Evolutionary conservation across 2,888 invertebrate species (phyloP).

Genomic region (Synergus gifuensis): DNA sequence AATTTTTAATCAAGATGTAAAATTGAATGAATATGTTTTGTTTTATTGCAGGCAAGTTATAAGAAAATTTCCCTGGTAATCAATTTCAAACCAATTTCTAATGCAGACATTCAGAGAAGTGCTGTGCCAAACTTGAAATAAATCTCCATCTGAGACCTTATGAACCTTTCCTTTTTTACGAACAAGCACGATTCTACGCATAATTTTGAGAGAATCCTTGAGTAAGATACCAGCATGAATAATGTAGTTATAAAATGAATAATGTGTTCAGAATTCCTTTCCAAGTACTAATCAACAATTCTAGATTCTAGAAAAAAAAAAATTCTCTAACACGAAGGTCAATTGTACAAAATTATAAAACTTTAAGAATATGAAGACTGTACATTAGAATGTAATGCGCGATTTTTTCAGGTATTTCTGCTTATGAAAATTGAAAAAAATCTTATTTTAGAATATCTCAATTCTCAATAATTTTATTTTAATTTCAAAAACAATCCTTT

Average conservation of each 20-base stretch:
- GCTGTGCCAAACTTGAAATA: background rate
- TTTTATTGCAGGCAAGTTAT: too few species aligned
- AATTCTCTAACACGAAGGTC: slow-evolving; percentile 29
- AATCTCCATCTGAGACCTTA: background rate
- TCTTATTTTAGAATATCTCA: too few species aligned
- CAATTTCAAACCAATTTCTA: too few species aligned
- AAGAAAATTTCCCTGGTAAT: too few species aligned
- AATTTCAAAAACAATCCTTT: too few species aligned
- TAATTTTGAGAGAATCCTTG: slow-evolving; percentile 22
- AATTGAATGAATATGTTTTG: too few species aligned
- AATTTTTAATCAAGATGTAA: too few species aligned
- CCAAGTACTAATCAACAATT: slow-evolving; percentile 37
- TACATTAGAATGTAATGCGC: too few species aligned
- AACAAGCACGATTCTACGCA: background rate
- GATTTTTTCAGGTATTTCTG: too few species aligned
- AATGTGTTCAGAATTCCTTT: slow-evolving; percentile 32
- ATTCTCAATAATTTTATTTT: too few species aligned
- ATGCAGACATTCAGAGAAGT: background rate
- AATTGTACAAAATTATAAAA: background rate
- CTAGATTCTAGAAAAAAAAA: slow-evolving; percentile 39
- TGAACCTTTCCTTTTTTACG: background rate
- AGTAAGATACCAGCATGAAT: slow-evolving; percentile 37
- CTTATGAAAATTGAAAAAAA: too few species aligned
- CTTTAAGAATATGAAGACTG: too few species aligned
- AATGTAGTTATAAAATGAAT: slow-evolving; percentile 30